Evolutionary conservation across 2,888 invertebrate genomes (phyloP), one percentile per base, ranked within the genome.

Genomic region (Scaptomyza parva): DNA sequence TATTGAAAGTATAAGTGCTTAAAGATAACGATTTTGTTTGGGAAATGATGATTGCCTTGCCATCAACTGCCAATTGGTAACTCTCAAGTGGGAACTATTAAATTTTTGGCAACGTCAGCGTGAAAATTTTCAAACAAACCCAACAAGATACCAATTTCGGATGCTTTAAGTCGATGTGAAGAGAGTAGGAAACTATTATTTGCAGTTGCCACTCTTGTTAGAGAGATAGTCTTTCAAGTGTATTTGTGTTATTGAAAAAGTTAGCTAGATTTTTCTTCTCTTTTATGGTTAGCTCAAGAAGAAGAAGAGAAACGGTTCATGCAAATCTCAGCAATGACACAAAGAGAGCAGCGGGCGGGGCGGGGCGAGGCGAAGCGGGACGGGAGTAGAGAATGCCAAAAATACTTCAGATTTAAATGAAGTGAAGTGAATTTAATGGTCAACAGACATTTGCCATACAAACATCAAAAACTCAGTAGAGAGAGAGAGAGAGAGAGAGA

Each of bases 341-440:
- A 51, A 14, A 24, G 43, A 2, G 24, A n/a, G n/a, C n/a, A n/a
- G n/a, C n/a, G n/a, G n/a, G n/a, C n/a, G n/a, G n/a, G n/a, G n/a
- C n/a, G n/a, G n/a, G n/a, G n/a, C n/a, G n/a, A n/a, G n/a, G n/a
- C n/a, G n/a, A n/a, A n/a, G n/a, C n/a, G n/a, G n/a, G n/a, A n/a
- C n/a, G n/a, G n/a, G n/a, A n/a, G n/a, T n/a, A n/a, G n/a, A n/a
- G n/a, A n/a, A 4, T 30, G 6, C 67, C 62, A 64, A 76, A 88
- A 78, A 81, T 81, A 76, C 85, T 86, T 77, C 71, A 86, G 88
- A 86, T 88, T 86, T 88, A 88, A 86, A 86, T 86, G 88, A 86
- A 86, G 85, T 86, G 88, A 87, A 86, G 88, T 86, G 85, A 88
- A 86, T 86, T 88, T 88, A 86, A 86, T 86, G 88, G 85, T 88